Base-by-base conservation (phyloP, 2,888 invertebrate species). In the Pyrgus malvae region DNA sequence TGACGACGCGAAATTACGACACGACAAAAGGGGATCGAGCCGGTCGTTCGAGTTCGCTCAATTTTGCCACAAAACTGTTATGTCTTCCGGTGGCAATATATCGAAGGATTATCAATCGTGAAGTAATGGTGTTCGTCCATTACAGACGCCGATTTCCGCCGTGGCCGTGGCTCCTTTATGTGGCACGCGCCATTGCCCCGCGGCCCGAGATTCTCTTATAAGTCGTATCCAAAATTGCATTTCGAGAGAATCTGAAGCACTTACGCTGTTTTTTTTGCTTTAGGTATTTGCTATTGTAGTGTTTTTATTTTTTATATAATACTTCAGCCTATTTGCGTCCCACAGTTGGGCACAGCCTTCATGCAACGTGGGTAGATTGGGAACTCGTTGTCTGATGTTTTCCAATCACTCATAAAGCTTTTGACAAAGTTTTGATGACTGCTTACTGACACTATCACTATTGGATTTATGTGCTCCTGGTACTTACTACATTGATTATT, bases 11-110 rank as follows among this genome's bases (percentile, higher is more conserved):
- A 35, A 53, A 53, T 53, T 48, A 48, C 37, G 51, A 14, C 45
- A 44, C 12, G 40, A 53, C 53, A 53, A 45, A 53, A 53, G 38
- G 27, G 29, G 45, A 33, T 14, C 33, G 50, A 62, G 46, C 51
- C 55, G 59, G 54, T 60, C 58, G 56, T 60, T 56, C 50, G 60
- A 81, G 79, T 77, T 74, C 87, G 85, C 79, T 82, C 87, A 82
- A 88, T 88, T 88, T 83, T 83, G 78, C 89, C 89, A 78, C 89
- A 87, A 82, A 88, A 90, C 88, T 87, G 89, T 90, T 89, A 89
- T 89, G 83, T 76, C 82, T 90, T 90, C 89, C 89, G 87, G 67
- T 69, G 60, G 78, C 87, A 68, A 87, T 87, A 85, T 83, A 83
- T 87, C 81, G 77, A 73, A 65, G 86, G 85, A 89, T 87, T 89